phyloP scores from a whole-genome alignment of 1,140 invertebrate genomes.

The Batillaria attramentaria region DNA sequence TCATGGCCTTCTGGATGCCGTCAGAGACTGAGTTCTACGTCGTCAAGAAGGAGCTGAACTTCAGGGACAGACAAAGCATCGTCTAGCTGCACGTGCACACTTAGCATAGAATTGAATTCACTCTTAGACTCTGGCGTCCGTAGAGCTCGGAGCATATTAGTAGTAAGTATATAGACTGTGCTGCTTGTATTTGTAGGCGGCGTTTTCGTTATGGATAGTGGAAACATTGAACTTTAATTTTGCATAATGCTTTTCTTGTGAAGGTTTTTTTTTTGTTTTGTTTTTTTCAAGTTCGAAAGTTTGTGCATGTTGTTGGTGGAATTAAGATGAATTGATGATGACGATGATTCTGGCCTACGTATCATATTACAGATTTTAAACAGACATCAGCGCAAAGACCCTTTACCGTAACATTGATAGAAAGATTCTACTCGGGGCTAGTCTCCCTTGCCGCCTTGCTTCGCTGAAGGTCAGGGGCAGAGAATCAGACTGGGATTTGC shows the following conservation, averaged over 20 bases:
- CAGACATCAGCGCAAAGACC: too few species aligned
- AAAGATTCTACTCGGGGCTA: too few species aligned
- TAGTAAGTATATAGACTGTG: neutral
- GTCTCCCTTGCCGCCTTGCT: too few species aligned
- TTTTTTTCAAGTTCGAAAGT: neutral
- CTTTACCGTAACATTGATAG: too few species aligned
- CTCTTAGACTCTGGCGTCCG: neutral
- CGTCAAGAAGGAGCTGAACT: constrained; percentile 86
- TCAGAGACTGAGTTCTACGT: constrained; percentile 94
- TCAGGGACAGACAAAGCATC: neutral
- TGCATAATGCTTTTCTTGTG: neutral
- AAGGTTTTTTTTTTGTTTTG: neutral
- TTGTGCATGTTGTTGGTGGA: too few species aligned
- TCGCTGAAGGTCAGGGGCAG: too few species aligned
- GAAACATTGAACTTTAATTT: neutral
- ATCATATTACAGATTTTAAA: too few species aligned
- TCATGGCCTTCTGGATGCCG: constrained; percentile 92
- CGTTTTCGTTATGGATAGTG: neutral
- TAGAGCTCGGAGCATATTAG: neutral
- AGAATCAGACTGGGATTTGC: too few species aligned
- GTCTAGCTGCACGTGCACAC: neutral
- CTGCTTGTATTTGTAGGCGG: neutral
- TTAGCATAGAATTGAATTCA: neutral
- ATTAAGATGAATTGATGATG: too few species aligned
- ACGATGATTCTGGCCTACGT: too few species aligned